Base-by-base conservation (phyloP, 2,113 vertebrate species). In the Campylomormyrus tamandua region DNA sequence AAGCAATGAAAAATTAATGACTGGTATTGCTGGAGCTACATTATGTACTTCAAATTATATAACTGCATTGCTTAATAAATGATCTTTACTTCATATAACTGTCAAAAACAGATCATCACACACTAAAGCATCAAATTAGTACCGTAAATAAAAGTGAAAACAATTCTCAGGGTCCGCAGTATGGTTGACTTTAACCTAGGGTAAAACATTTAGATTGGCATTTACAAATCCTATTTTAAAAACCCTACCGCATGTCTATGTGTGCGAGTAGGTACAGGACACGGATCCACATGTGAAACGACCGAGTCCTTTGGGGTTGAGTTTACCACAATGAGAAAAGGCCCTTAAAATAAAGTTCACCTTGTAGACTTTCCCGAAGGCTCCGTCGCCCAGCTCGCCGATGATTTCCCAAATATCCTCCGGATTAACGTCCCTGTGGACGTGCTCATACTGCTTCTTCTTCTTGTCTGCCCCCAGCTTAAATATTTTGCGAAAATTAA, bases 351-450 rank as follows among this genome's bases (percentile, higher is more conserved):
- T 24, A 39, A 45, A 84, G 2, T 84, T 96, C 97, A 99, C 98
- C 98, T 99, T 99, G 94, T 96, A 99, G 66, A 99, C 98, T 96
- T 99, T 99, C 0, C 98, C 98, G 93, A 99, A 99, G 48, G 98
- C 98, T 84, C 98, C 98, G 93, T 99, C 98, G 31, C 98, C 98
- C 93, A 99, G 94, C 91, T 99, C 98, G 5, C 98, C 98, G 3
- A 99, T 96, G 7, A 99, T 98, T 13, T 99, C 97, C 98, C 98
- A 99, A 66, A 97, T 95, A 27, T 99, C 98, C 94, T 99, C 98
- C 0, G 98, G 98, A 92, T 99, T 98, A 87, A 97, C 91, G 92
- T 99, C 98, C 92, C 98, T 96, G 93, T 99, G 98, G 83, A 99
- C 98, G 89, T 99, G 98, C 42, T 99, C 98, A 87, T 99, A 99